A percentile compares a stretch with the other conserved stretches of the same genome.
These are phyloP conservation scores for Anniella stebbinsi DNA, from an alignment of 2,797 vertebrate species.

Conservation along the genomic window DNA sequence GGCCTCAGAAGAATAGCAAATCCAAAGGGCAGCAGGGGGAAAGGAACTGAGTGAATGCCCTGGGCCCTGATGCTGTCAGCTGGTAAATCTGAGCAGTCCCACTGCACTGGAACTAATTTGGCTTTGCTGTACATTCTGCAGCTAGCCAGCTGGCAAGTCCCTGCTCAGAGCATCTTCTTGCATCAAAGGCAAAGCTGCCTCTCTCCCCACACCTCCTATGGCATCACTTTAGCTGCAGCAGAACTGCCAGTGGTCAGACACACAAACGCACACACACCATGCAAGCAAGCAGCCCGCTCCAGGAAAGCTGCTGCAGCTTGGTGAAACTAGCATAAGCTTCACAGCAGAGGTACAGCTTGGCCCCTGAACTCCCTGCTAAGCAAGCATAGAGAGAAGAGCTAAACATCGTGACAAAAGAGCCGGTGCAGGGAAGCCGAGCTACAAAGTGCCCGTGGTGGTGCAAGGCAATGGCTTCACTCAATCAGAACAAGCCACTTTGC, in stretches of 20 bases:
- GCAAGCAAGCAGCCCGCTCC: too few species aligned
- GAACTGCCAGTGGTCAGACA: not conserved
- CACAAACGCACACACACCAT: not conserved
- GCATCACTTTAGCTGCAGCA: not conserved
- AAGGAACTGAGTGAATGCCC: not conserved
- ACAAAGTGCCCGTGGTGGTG: conserved; percentile 18
- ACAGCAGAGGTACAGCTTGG: not conserved
- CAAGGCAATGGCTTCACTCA: conserved; percentile 25
- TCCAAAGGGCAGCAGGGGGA: not conserved
- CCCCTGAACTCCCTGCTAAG: conserved; percentile 9
- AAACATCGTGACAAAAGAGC: conserved; percentile 19
- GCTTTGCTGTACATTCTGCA: not conserved
- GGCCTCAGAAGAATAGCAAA: not conserved
- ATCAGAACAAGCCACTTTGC: conserved; percentile 14
- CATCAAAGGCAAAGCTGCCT: conserved; percentile 4
- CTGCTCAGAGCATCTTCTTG: not conserved
- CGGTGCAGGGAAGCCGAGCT: not conserved
- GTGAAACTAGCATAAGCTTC: not conserved
- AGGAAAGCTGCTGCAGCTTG: conserved; percentile 9
- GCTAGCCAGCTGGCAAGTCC: not conserved
- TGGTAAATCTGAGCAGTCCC: not conserved
- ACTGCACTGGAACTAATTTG: conserved; percentile 5
- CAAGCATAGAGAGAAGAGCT: conserved; percentile 20
- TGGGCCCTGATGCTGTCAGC: not conserved
- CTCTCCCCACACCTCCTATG: not conserved